Evolutionary conservation across 2,797 vertebrate genomes (phyloP).

Genomic region (Botia almorhae): DNA sequence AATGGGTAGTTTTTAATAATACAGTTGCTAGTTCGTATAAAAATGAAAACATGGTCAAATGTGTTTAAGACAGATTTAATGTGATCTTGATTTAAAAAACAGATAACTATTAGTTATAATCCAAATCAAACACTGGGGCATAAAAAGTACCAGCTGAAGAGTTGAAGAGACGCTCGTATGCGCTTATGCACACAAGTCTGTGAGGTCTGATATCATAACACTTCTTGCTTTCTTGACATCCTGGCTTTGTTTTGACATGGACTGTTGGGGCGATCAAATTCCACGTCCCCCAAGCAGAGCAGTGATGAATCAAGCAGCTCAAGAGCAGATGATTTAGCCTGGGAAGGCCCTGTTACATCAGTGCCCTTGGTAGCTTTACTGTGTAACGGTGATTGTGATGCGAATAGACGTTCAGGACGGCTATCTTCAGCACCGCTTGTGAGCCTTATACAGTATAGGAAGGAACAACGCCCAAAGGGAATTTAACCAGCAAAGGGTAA

Average conservation of each 20-base stretch:
- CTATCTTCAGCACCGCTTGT: neutral
- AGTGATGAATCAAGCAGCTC: slow-evolving; percentile 57
- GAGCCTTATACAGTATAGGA: neutral
- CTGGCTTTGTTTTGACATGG: slow-evolving; percentile 58
- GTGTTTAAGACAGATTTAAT: neutral
- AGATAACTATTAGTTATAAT: neutral
- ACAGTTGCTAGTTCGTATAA: neutral
- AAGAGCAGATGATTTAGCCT: slow-evolving; percentile 57
- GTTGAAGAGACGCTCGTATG: slow-evolving; percentile 10
- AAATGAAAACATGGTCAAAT: too few relatives aligned
- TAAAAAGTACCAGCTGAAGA: neutral
- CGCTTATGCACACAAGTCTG: slow-evolving; percentile 32
- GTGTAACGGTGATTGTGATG: slow-evolving; percentile 41
- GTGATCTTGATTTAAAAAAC: neutral
- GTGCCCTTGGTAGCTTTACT: slow-evolving; percentile 33
- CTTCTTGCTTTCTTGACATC: slow-evolving; percentile 22
- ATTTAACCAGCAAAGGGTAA: slow-evolving; percentile 2
- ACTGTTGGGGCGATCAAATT: slow-evolving; percentile 42
- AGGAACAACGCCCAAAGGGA: neutral
- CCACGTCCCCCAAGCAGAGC: slow-evolving; percentile 55
- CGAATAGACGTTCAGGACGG: slow-evolving; percentile 33
- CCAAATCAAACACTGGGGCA: neutral
- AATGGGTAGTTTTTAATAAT: neutral
- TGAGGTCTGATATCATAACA: slow-evolving; percentile 42
- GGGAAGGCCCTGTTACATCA: slow-evolving; percentile 42